Conservation (phyloP, 2,888 invertebrate genomes). For the Chironomus riparius region DNA sequence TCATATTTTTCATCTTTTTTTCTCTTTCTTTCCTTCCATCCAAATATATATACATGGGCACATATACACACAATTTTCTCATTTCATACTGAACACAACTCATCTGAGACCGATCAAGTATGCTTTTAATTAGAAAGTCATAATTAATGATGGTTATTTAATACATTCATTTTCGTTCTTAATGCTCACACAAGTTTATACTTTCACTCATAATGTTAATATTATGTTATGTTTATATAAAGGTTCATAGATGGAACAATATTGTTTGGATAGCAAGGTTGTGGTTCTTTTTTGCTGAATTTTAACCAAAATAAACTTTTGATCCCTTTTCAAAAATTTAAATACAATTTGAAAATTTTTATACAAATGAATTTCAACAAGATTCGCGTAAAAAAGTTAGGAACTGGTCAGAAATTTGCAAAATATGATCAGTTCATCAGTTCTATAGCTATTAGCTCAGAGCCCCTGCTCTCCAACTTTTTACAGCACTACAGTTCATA, state of each 20-base stretch:
- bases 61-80: neutral
- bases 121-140: conserved; percentile 27
- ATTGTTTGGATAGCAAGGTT: too few relatives aligned
- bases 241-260: neutral
- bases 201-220: neutral
- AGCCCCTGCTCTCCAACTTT: too few relatives aligned
- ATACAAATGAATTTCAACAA: too few relatives aligned
- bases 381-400: too few relatives aligned
- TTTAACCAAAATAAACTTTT: too few relatives aligned
- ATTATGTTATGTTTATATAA: neutral
- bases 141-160: conserved; percentile 27
- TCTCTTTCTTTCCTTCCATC: neutral
- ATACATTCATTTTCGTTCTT: conserved; percentile 20
- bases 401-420: too few relatives aligned
- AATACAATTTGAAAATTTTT: too few relatives aligned
- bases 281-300: too few relatives aligned
- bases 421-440: too few relatives aligned
- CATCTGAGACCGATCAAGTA: conserved; percentile 25
- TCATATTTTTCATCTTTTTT: neutral
- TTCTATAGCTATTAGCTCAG: too few relatives aligned
- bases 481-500: too few relatives aligned
- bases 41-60: neutral
- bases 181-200: neutral
- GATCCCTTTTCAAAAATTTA: too few relatives aligned
- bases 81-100: neutral